Base-by-base conservation (phyloP, 2,797 vertebrate genomes). In the Tiaroga cobitis region DNA sequence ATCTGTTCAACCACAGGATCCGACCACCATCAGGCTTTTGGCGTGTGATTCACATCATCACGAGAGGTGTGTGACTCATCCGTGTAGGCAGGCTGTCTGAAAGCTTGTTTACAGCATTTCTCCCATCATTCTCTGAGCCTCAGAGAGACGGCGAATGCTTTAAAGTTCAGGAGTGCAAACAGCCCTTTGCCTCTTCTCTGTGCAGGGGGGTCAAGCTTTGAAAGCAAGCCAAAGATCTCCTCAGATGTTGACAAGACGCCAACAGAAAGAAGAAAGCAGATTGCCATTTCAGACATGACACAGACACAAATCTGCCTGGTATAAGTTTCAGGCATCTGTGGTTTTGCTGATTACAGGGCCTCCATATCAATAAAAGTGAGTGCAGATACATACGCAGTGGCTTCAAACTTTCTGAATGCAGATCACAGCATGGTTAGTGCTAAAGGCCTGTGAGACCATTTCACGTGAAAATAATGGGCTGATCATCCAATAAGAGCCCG, bases 401-500 rank as follows among this genome's bases (percentile, higher is more conserved):
- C 78, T 82, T 82, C 34, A 85, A 74, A 88, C 85, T 87, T 86
- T 82, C 59, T 75, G 54, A 85, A 89, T 87, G 88, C 77, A 88
- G 69, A 87, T 82, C 56, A 73, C 11, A 72, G 1, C 13, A 18
- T 8, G 1, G 3, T 32, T 65, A 8, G 15, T 18, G 21, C 51
- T 39, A n/a, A 41, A 75, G 3, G 46, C 29, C 18, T 16, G 61
- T 19, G 9, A n/a, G 43, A n/a, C 8, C 56, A 39, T 69, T 26
- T 54, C 6, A 56, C 24, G 26, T 70, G 15, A 69, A 69, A 81
- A 81, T 69, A 56, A 39, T 56, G 18, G 32, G 21, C 24, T 37
- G 65, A 18, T 68, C 43, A n/a, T 26, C 21, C 13, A 63, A 63
- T 29, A 82, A 81, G 15, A 37, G 46, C 15, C 24, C 5, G 24